Evolutionary conservation across 2,888 invertebrate species (phyloP).

Genomic region (Philaethria dido): DNA sequence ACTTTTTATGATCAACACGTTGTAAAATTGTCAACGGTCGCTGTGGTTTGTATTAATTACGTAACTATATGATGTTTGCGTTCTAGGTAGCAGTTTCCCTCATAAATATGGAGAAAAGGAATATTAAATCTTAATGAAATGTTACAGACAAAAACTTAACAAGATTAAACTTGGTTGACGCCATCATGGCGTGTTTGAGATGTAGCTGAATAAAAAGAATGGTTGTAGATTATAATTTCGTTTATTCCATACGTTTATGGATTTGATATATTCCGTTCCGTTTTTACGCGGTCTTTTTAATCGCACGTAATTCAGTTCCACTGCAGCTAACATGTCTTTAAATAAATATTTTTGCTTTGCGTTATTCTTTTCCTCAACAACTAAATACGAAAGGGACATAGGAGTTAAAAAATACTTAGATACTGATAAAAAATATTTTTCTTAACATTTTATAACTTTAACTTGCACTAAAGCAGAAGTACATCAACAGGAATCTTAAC

Average conservation of each 20-base stretch:
- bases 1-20: slow-evolving; percentile 11
- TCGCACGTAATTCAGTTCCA: too few relatives aligned
- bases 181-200: too few relatives aligned
- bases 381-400: neutral
- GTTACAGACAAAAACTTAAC: too few relatives aligned
- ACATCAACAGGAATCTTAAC: slow-evolving; percentile 27
- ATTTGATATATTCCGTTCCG: too few relatives aligned
- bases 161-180: too few relatives aligned
- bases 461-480: slow-evolving; percentile 8
- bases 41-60: slow-evolving; percentile 4
- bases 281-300: too few relatives aligned
- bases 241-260: too few relatives aligned
- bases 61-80: neutral
- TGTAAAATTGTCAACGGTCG: neutral
- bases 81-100: neutral
- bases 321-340: too few relatives aligned
- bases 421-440: neutral
- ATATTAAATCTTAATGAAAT: too few relatives aligned
- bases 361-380: neutral
- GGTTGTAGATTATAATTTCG: too few relatives aligned
- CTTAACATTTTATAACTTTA: slow-evolving; percentile 5
- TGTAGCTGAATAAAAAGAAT: too few relatives aligned
- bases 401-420: neutral
- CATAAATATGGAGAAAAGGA: neutral
- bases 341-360: too few relatives aligned